A percentile compares a stretch with the other conserved stretches of the same genome.
Evolutionary conservation across 2,113 vertebrate species (phyloP).

Genomic region (Furnarius figulus): DNA sequence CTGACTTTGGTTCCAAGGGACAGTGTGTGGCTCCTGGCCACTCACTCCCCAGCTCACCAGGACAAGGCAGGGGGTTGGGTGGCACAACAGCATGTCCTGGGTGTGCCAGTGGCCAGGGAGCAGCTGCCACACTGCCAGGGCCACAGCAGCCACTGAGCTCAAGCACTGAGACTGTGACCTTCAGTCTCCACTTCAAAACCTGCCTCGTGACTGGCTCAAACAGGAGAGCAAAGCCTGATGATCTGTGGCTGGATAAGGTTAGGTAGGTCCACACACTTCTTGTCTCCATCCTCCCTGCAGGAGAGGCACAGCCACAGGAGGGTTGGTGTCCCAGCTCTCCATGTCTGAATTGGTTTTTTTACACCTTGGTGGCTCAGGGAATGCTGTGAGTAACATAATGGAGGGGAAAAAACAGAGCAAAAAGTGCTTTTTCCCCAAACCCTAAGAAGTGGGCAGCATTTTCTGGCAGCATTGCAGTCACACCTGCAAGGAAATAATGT

Average conservation of each 20-base stretch:
- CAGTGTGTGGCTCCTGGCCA: neutral
- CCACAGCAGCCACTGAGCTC: neutral
- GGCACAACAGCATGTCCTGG: neutral
- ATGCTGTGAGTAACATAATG: neutral
- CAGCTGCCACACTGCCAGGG: neutral
- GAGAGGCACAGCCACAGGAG: neutral
- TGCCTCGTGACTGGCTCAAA: neutral
- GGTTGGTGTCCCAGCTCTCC: neutral
- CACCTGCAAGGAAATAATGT: constrained; percentile 50
- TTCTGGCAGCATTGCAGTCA: constrained; percentile 33
- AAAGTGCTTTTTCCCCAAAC: neutral
- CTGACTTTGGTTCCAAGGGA: neutral
- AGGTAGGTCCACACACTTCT: neutral
- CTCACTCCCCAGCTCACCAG: neutral
- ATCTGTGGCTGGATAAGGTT: rapidly evolving
- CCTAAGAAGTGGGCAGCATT: neutral
- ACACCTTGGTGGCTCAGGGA: neutral
- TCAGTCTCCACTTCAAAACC: neutral
- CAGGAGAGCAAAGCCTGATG: neutral
- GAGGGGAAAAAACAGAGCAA: neutral
- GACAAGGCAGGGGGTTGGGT: neutral
- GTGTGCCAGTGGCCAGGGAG: neutral
- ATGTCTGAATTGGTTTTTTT: neutral
- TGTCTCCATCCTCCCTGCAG: neutral
- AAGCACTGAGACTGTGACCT: neutral